Percentiles rank a stretch among this genome's conserved stretches.
These are phyloP conservation scores for Gymnothorax reevesii DNA, from an alignment of 2,797 vertebrate species.

Conservation along the genomic window DNA sequence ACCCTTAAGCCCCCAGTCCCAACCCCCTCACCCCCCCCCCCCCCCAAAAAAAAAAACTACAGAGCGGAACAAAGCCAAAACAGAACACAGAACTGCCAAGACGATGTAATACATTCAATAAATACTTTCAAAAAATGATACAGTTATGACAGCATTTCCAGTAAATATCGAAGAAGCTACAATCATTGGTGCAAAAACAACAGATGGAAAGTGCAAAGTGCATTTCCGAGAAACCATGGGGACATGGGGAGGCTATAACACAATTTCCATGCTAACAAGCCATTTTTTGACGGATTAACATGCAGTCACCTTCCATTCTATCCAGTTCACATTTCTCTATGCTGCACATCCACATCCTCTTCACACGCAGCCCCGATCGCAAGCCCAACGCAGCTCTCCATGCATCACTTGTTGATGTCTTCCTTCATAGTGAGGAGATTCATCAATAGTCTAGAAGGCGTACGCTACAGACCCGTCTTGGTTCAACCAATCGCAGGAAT, in stretches of 20 bases:
- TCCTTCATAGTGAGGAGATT: not conserved
- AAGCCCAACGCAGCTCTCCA: not conserved
- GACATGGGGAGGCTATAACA: not conserved
- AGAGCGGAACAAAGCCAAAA: not conserved
- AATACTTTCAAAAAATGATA: not conserved
- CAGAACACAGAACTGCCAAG: constrained; percentile 8
- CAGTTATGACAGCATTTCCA: not conserved
- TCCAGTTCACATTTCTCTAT: not conserved
- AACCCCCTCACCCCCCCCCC: not conserved
- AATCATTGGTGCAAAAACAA: not conserved
- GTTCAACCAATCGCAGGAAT: not conserved
- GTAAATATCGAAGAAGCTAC: not conserved
- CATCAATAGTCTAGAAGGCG: not conserved
- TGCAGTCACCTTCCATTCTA: not conserved
- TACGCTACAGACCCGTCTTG: not conserved
- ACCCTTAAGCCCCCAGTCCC: not conserved
- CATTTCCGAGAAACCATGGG: not conserved
- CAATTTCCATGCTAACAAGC: not conserved
- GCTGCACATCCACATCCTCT: not conserved
- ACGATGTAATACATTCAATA: not conserved
- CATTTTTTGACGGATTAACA: not conserved
- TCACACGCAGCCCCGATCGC: not conserved
- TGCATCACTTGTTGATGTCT: not conserved
- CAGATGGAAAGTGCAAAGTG: not conserved
- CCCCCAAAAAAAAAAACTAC: not conserved